phyloP scores from a whole-genome alignment of 2,888 invertebrate species.

The Charanyca ferruginea region DNA sequence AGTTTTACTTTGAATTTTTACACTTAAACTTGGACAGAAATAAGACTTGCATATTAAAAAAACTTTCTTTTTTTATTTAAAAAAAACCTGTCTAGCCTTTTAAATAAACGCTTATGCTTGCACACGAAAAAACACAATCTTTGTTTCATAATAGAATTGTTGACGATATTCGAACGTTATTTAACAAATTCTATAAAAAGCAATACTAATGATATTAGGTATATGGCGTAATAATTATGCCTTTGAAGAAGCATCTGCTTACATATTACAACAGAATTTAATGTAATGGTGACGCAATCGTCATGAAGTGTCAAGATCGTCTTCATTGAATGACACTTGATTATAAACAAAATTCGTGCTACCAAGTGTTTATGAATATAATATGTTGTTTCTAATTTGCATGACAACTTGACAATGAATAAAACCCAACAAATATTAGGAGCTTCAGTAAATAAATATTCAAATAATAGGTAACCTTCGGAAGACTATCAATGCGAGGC shows the following conservation, averaged over 20 bases:
- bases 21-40: slow-evolving; percentile 17
- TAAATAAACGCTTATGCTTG: background rate
- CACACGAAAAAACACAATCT: background rate
- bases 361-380: slow-evolving; percentile 17
- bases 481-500: background rate
- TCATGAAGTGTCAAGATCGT: slow-evolving; percentile 33
- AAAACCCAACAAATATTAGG: slow-evolving; percentile 29
- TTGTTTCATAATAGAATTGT: background rate
- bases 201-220: background rate
- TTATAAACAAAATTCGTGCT: slow-evolving; percentile 28
- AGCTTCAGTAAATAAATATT: background rate
- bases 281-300: slow-evolving; percentile 20
- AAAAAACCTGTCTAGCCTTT: slow-evolving; percentile 11
- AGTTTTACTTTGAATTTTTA: slow-evolving; percentile 57
- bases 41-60: slow-evolving; percentile 38
- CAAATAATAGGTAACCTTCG: slow-evolving; percentile 1
- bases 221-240: slow-evolving; percentile 1
- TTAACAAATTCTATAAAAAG: slow-evolving; percentile 14
- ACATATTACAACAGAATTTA: slow-evolving; percentile 25
- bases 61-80: slow-evolving; percentile 18
- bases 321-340: slow-evolving; percentile 46
- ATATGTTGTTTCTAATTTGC: slow-evolving; percentile 30
- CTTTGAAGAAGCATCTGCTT: slow-evolving; percentile 13
- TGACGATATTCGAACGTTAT: background rate
- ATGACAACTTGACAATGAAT: slow-evolving; percentile 16